Evolutionary conservation across 2,113 vertebrate genomes (phyloP), one percentile per base, ranked within the genome.

Genomic region (Hippopotamus amphibius): DNA sequence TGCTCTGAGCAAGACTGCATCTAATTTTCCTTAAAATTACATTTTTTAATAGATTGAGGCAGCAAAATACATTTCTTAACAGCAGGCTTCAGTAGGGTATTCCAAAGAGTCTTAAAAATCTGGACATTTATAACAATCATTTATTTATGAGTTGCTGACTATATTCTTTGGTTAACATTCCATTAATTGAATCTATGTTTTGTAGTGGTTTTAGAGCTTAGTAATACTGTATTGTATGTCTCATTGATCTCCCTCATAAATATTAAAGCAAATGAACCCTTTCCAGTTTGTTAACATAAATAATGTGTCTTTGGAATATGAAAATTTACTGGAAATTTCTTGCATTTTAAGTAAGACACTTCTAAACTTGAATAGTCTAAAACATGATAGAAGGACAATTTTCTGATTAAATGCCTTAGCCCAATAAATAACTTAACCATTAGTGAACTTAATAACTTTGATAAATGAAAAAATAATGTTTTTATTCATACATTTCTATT

Each of bases 211-310:
- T 94, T 69, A 97, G 24, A 95, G 61, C 43, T 86, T 57, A 74
- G 84, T 96, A 96, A 95, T 82, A 90, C 17, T 90, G 24, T n/a
- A 94, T 59, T 95, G 92, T 90, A 88, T 96, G 74, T 94, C 83
- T 96, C 68, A 76, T 81, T 95, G 83, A 92, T 98, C 77, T 95
- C 77, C 81, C 22, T 97, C 87, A 97, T 98, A 97, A 97, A 96
- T 98, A 97, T 91, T 98, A 89, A 97, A 97, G 85, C 65, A 96
- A 96, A 82, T 91, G 92, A 96, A 97, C 79, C 95, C 77, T 96
- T 97, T 96, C 71, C 79, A 96, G 85, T 85, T 96, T 97, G 95
- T 95, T 94, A 97, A 96, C 77, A 96, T 97, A 93, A 97, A 96
- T 96, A 98, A 96, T 95, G n/a, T 95, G 88, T 89, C 86, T 90